These are phyloP conservation scores for Marmota monax DNA, from an alignment of 2,113 vertebrate genomes.

Conservation along the genomic window DNA sequence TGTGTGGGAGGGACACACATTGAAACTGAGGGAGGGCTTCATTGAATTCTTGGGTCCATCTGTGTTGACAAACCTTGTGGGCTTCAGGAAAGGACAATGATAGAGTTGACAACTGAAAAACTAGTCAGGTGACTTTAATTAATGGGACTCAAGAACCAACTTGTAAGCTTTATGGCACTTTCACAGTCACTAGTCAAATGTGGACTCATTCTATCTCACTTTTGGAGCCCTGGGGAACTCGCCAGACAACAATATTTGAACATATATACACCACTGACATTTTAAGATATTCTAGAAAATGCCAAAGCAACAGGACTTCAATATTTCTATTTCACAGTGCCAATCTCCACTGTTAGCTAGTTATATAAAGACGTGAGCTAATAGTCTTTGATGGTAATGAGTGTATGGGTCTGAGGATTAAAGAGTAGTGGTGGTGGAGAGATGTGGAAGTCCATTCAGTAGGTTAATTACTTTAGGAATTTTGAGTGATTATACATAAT, in stretches of 20 bases:
- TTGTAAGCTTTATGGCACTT: background rate
- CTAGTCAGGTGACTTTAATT: background rate
- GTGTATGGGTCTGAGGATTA: background rate
- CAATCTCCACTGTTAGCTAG: background rate
- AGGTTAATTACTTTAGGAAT: background rate
- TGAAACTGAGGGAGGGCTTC: background rate
- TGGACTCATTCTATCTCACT: background rate
- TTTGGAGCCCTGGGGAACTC: background rate
- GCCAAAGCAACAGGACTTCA: background rate
- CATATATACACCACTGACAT: background rate
- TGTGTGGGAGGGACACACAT: background rate
- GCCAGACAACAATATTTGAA: background rate
- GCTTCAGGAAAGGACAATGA: background rate
- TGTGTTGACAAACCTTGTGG: background rate
- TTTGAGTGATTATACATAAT: background rate
- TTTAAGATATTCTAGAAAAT: constrained; percentile 52
- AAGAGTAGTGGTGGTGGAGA: background rate
- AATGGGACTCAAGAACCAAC: background rate
- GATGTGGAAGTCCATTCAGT: background rate
- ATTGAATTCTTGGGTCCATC: background rate
- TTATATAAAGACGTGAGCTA: background rate
- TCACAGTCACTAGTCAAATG: background rate
- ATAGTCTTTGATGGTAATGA: background rate
- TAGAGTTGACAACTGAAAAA: background rate
- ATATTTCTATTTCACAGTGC: background rate